phyloP scores from a whole-genome alignment of 2,797 vertebrate genomes.

The Fringilla coelebs region DNA sequence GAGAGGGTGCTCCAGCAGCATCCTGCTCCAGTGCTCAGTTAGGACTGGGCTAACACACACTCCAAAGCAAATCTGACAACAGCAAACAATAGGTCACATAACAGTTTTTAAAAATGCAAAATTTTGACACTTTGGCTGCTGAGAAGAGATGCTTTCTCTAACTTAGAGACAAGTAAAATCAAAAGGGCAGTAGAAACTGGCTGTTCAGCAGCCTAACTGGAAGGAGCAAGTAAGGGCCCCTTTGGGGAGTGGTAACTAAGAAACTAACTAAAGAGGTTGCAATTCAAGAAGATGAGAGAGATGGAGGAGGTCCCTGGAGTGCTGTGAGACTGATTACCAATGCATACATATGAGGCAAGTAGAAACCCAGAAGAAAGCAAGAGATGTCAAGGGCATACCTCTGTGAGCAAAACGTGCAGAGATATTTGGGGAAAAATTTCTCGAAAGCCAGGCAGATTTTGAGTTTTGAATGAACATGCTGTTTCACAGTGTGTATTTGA shows the following conservation, averaged over 20 bases:
- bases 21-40: background rate
- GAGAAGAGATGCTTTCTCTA: background rate
- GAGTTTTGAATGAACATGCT: background rate
- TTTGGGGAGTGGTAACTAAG: constrained; percentile 58
- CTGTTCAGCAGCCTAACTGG: constrained; percentile 4
- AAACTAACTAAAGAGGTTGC: constrained; percentile 63
- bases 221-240: constrained; percentile 16
- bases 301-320: background rate
- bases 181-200: background rate
- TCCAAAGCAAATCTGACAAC: background rate
- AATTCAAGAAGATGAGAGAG: constrained; percentile 54
- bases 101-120: background rate
- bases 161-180: background rate
- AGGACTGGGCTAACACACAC: background rate
- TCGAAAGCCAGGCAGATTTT: background rate
- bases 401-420: background rate
- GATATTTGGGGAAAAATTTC: background rate
- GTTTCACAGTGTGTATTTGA: background rate
- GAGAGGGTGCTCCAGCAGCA: background rate
- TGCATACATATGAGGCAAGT: background rate
- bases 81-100: background rate
- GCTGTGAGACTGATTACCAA: constrained; percentile 15
- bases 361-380: constrained; percentile 8
- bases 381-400: background rate
- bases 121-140: background rate